Conservation (phyloP, 2,888 invertebrate species). For the Zaprionus obscuricornis region DNA sequence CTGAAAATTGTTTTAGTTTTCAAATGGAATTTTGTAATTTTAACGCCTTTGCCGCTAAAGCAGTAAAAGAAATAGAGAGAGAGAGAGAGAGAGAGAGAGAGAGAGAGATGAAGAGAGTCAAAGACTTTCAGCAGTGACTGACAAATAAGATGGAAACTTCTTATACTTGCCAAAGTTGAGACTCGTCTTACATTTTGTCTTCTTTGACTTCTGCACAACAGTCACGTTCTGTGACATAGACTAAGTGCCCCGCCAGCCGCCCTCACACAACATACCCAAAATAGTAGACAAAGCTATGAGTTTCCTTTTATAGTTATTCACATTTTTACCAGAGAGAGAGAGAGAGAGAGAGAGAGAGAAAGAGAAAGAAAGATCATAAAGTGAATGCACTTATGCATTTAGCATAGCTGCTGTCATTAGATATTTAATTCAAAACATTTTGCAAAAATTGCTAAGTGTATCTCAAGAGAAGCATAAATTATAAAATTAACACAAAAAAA, state of each 20-base stretch:
- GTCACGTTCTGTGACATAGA: slow-evolving; percentile 61
- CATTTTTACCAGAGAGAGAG: neutral
- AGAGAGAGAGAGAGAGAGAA: too few species aligned
- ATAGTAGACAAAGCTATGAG: too few species aligned
- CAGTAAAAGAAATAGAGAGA: slow-evolving; percentile 14
- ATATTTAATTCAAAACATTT: too few species aligned
- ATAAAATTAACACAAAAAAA: too few species aligned
- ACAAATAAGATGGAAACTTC: slow-evolving; percentile 60
- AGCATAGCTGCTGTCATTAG: too few species aligned
- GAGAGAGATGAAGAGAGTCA: slow-evolving; percentile 14
- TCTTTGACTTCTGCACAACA: slow-evolving; percentile 56
- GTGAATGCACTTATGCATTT: slow-evolving; percentile 29
- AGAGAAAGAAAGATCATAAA: slow-evolving; percentile 29
- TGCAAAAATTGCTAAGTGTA: too few species aligned
- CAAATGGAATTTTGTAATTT: slow-evolving; percentile 81
- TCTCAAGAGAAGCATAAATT: too few species aligned
- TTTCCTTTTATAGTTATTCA: neutral
- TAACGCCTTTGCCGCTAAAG: slow-evolving; percentile 65
- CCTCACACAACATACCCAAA: slow-evolving; percentile 19
- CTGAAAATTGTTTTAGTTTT: slow-evolving; percentile 76
- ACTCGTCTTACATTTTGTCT: slow-evolving; percentile 7
- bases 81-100: slow-evolving; percentile 24
- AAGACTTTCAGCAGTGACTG: slow-evolving; percentile 29
- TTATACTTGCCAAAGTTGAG: slow-evolving; percentile 46
- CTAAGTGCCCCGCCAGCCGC: slow-evolving; percentile 49